These are phyloP conservation scores for Amazona finschi DNA, from an alignment of 2,797 vertebrate genomes.

Conservation along the genomic window DNA sequence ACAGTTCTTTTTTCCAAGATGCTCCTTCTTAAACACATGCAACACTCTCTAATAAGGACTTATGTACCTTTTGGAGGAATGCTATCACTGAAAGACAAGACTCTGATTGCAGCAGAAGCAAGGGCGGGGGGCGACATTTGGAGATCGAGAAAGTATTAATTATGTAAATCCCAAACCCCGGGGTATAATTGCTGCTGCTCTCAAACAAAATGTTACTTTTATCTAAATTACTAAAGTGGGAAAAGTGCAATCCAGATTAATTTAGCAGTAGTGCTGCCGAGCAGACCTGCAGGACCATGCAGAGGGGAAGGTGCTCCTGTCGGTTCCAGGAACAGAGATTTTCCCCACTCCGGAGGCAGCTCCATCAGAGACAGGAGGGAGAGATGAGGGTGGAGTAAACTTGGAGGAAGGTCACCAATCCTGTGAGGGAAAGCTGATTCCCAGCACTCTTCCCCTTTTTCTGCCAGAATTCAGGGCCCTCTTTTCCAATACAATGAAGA, in stretches of 20 bases:
- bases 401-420: accelerated
- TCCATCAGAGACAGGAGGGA: neutral
- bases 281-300: neutral
- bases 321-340: neutral
- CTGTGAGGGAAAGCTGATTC: neutral
- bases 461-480: neutral
- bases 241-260: slow-evolving; percentile 60
- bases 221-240: slow-evolving; percentile 74
- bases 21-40: slow-evolving; percentile 36
- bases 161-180: slow-evolving; percentile 72
- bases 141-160: slow-evolving; percentile 72
- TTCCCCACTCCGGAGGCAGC: neutral
- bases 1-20: neutral
- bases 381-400: neutral
- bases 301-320: neutral
- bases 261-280: slow-evolving; percentile 59
- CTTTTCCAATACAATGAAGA: neutral
- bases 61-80: slow-evolving; percentile 14
- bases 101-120: slow-evolving; percentile 44
- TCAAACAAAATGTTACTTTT: slow-evolving; percentile 79
- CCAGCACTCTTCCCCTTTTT: neutral
- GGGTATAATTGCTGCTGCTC: slow-evolving; percentile 73
- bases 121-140: neutral
- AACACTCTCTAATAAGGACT: slow-evolving; percentile 58
- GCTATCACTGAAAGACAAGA: slow-evolving; percentile 9